Base-by-base conservation (phyloP, 2,888 invertebrate species). In the Drosophila multiciliata region DNA sequence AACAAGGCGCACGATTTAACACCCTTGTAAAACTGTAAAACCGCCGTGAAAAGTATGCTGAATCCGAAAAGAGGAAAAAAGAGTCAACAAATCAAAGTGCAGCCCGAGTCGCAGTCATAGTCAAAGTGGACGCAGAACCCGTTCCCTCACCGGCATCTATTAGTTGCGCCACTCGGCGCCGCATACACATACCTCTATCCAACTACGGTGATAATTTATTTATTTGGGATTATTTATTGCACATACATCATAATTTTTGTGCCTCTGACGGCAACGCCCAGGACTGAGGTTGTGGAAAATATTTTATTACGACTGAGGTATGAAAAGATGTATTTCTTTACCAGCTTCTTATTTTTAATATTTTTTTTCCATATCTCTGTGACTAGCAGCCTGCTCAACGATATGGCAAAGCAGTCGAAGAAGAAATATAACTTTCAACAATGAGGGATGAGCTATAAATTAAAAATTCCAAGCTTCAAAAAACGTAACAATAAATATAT, bases 221-320 rank as follows among this genome's bases (percentile, higher is more conserved):
- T 91, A 91, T 91, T 91, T 90, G 87, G 90, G 90, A 92, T 91
- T 91, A 92, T 92, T 92, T 92, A 92, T 92, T 83, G 92, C 89
- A 75, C 90, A 90, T 92, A 90, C 89, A 92, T 92, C 92, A 92
- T 87, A 87, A 90, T 87, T 87, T 87, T 86, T 75, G 83, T 77
- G 78, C 86, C 79, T 83, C 79, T 81, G 82, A 75, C 78, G 78
- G 62, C 72, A 65, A 66, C 70, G 76, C 81, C 75, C 75, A 66
- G 66, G 49, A 45, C 52, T 48, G 36, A 68, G 58, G 67, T 66
- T 80, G 73, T 80, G 78, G 63, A 75, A 82, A 79, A 84, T 84
- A 89, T 83, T 86, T 82, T 82, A 90, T 82, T 90, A 74, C 87
- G 54, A 60, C 50, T 61, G 62, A 75, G 72, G 80, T 73, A 75